A percentile compares a stretch with the other conserved stretches of the same genome.
phyloP scores from a whole-genome alignment of 2,113 vertebrate genomes.

The Martes martes region DNA sequence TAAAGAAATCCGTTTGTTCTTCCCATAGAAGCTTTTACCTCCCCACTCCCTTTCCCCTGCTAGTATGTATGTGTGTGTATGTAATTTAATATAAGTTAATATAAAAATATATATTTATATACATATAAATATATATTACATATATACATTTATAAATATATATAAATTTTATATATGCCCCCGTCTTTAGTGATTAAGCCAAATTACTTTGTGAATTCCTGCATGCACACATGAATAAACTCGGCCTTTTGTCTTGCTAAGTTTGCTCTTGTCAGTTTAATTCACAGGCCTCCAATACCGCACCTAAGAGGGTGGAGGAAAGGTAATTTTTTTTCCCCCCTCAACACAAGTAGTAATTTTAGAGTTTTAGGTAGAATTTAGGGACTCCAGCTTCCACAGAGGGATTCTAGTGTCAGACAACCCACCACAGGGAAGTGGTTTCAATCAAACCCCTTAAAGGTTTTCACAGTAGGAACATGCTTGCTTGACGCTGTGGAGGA shows the following conservation, averaged over 20 bases:
- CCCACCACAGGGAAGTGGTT: background rate
- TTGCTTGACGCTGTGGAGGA: background rate
- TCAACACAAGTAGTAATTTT: background rate
- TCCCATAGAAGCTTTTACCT: background rate
- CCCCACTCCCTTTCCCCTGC: background rate
- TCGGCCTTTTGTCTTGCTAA: background rate
- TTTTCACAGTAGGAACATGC: background rate
- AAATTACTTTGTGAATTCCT: background rate
- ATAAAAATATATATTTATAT: too few relatives aligned
- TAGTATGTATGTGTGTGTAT: background rate
- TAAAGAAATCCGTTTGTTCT: background rate
- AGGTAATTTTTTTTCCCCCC: background rate
- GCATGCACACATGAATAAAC: background rate
- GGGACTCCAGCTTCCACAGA: background rate
- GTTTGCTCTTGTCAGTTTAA: background rate
- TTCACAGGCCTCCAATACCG: background rate
- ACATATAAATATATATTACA: too few relatives aligned
- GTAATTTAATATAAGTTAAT: too few relatives aligned
- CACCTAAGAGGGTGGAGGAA: background rate
- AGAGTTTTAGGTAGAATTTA: background rate
- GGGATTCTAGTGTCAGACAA: background rate
- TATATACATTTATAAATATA: too few relatives aligned
- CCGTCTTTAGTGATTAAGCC: background rate
- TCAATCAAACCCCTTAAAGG: background rate
- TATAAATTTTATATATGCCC: too few relatives aligned